Conservation (phyloP, 1,140 invertebrate genomes). For the Globodera rostochiensis region DNA sequence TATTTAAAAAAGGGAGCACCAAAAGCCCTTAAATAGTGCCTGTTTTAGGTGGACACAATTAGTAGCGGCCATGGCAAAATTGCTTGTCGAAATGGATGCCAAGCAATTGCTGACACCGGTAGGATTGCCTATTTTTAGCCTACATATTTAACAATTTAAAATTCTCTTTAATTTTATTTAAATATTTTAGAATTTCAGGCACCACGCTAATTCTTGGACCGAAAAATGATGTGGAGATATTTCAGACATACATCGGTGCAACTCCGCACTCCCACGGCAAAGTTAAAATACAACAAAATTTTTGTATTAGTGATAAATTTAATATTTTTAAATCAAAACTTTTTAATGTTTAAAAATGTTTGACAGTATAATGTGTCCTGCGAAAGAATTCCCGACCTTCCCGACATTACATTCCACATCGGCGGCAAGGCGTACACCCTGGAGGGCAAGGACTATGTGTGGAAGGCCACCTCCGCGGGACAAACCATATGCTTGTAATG, state of each 20-base stretch:
- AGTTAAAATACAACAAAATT: not conserved
- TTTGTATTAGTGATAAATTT: not conserved
- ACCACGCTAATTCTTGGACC: slow-evolving; percentile 95
- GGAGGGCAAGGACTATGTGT: slow-evolving; percentile 60
- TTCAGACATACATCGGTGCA: slow-evolving; percentile 78
- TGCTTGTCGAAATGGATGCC: slow-evolving; percentile 62
- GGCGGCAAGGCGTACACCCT: slow-evolving; percentile 77
- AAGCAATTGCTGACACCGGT: slow-evolving; percentile 92
- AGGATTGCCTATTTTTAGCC: too few relatives aligned
- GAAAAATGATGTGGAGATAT: slow-evolving; percentile 76
- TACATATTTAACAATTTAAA: not conserved
- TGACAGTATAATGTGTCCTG: slow-evolving; percentile 68
- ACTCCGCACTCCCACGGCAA: slow-evolving; percentile 60
- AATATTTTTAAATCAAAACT: not conserved
- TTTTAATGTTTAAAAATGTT: slow-evolving; percentile 10
- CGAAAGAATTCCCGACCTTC: slow-evolving; percentile 72
- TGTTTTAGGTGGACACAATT: slow-evolving; percentile 9
- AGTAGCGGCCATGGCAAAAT: slow-evolving; percentile 26
- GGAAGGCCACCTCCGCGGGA: slow-evolving; percentile 67
- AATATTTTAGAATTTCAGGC: not conserved
- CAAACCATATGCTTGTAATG: slow-evolving; percentile 76
- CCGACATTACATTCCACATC: slow-evolving; percentile 79
- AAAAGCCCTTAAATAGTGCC: too few relatives aligned
- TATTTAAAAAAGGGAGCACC: too few relatives aligned
- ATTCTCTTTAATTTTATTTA: not conserved